Evolutionary conservation across 2,888 invertebrate genomes (phyloP).

Genomic region (Rhagonycha lutea): DNA sequence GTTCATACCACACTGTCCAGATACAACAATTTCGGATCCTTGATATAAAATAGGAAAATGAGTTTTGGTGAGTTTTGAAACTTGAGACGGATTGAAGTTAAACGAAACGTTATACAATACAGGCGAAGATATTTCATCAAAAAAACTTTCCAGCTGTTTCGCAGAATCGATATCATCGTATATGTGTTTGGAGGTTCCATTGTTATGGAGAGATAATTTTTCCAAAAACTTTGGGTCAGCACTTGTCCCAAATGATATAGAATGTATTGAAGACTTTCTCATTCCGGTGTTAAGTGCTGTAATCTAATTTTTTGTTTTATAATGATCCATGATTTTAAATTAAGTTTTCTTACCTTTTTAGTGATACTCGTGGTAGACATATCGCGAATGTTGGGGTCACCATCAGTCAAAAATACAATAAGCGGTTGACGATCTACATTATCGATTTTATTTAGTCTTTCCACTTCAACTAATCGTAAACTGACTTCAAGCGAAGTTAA

Average conservation of each 20-base stretch:
- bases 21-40: constrained; percentile 68
- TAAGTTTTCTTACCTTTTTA: not conserved
- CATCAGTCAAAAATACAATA: constrained; percentile 69
- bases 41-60: constrained; percentile 63
- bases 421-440: constrained; percentile 59
- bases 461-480: constrained; percentile 42
- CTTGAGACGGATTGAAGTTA: constrained; percentile 62
- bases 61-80: constrained; percentile 60
- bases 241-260: constrained; percentile 72
- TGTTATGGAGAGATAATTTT: constrained; percentile 67
- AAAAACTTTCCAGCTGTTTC: constrained; percentile 69
- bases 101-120: constrained; percentile 68
- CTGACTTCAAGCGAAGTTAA: constrained; percentile 65
- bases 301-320: constrained; percentile 31
- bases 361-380: constrained; percentile 36
- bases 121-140: constrained; percentile 71
- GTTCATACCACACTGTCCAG: constrained; percentile 56
- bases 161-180: constrained; percentile 74
- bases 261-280: constrained; percentile 59
- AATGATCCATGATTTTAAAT: too few relatives aligned
- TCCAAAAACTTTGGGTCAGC: constrained; percentile 70
- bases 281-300: constrained; percentile 58
- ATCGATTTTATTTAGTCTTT: constrained; percentile 32
- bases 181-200: constrained; percentile 71
- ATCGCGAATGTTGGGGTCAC: constrained; percentile 66